These are phyloP conservation scores for Sylvietta virens DNA, from an alignment of 2,113 vertebrate species.

Conservation along the genomic window DNA sequence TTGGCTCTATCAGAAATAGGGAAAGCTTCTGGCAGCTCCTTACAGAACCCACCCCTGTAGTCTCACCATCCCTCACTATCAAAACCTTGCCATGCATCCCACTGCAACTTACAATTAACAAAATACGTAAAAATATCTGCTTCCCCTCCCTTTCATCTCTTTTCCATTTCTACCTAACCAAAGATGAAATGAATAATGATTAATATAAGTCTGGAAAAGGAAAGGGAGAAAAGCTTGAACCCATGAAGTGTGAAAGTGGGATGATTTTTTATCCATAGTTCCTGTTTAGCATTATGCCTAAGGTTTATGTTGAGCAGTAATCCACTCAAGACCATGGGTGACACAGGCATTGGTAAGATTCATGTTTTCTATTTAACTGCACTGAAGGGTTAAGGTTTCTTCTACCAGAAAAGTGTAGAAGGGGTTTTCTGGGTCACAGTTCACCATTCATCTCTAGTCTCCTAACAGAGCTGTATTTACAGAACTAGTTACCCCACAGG, in stretches of 20 bases:
- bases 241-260: not conserved
- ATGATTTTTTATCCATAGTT: not conserved
- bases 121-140: not conserved
- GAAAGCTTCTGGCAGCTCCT: not conserved
- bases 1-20: not conserved
- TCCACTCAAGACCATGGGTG: accelerated
- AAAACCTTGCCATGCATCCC: not conserved
- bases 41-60: not conserved
- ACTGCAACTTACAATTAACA: not conserved
- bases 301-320: not conserved
- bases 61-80: too few species aligned
- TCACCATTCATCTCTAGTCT: not conserved
- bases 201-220: not conserved
- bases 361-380: not conserved
- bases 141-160: not conserved
- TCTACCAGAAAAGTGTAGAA: not conserved
- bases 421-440: not conserved
- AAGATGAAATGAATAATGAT: not conserved
- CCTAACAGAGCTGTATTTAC: not conserved
- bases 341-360: not conserved
- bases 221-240: not conserved
- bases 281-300: not conserved
- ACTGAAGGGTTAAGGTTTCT: not conserved
- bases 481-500: not conserved
- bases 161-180: not conserved